Base-by-base conservation (phyloP, 1,140 invertebrate genomes). In the Cydia fagiglandana region DNA sequence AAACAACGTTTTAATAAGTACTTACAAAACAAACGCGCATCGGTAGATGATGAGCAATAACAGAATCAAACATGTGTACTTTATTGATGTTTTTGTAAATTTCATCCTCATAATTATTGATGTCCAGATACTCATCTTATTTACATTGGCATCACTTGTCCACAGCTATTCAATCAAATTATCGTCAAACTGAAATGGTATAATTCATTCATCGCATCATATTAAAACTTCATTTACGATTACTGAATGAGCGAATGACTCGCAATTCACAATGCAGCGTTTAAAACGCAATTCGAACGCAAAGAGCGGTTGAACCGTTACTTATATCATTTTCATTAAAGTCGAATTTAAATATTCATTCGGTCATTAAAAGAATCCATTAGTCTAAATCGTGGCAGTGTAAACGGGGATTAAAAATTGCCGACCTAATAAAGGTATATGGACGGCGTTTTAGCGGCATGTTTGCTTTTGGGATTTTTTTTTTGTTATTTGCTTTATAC, bases 321-420 rank as follows among this genome's bases (percentile, higher is more conserved):
- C 66, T 70, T 70, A 70, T 70, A 70, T 70, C 66, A 70, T 41
- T 70, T 70, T 70, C 66, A 70, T 70, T 70, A 70, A 45, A 17
- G 28, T 38, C 9, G 30, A 12, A 70, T 45, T 70, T 70, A 70
- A 70, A 70, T 70, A 70, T 70, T 70, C 66, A 70, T 70, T 70
- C 38, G 66, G 66, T 45, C 66, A 70, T 70, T 70, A 70, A 70
- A 70, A 70, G n/a, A 70, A 70, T 70, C 66, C 66, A 70, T 70
- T 70, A 70, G 66, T 70, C 66, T 70, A 70, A 70, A 70, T 70
- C 66, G 66, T 17, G 66, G 34, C 30, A 4, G 28, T 41, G 2
- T 70, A 41, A 70, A n/a, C 12, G 64, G 64, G 64, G 34, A 41
- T 70, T 70, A 70, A 70, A 70, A 70, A 41, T 70, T 34, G 30